phyloP scores from a whole-genome alignment of 2,797 vertebrate species.

The Danio kyathit region DNA sequence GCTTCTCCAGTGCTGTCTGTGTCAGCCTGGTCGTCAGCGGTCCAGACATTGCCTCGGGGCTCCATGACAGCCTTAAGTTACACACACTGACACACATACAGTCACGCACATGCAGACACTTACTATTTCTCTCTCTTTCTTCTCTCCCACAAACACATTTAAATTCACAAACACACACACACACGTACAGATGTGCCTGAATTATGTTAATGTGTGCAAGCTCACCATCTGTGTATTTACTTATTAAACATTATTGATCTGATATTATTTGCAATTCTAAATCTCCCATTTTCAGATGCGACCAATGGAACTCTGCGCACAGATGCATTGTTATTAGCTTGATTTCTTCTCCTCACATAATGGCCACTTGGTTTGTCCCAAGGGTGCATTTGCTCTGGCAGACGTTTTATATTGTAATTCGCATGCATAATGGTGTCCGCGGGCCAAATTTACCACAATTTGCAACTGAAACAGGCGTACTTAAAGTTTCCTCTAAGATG shows the following conservation, averaged over 20 bases:
- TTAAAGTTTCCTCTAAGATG: constrained; percentile 3
- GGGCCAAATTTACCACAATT: constrained; percentile 8
- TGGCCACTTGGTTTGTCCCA: constrained; percentile 1
- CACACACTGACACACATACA: constrained; percentile 14
- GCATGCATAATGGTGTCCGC: constrained; percentile 18
- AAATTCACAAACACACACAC: neutral
- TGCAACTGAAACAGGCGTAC: constrained; percentile 3
- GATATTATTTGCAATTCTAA: constrained; percentile 37
- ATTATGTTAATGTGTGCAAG: constrained; percentile 26
- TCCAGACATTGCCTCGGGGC: constrained; percentile 59
- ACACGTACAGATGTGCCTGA: constrained; percentile 29
- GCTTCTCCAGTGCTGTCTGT: constrained; percentile 45
- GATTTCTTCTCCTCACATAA: constrained; percentile 19
- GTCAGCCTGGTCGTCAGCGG: constrained; percentile 51
- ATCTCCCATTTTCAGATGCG: constrained; percentile 15
- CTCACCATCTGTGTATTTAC: constrained; percentile 43
- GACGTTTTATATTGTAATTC: constrained; percentile 18
- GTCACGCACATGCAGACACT: constrained; percentile 28
- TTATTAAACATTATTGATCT: constrained; percentile 42
- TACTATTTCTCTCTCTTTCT: neutral
- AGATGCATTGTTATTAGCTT: constrained; percentile 10
- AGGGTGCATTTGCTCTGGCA: constrained; percentile 13
- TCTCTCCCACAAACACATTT: neutral
- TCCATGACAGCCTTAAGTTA: constrained; percentile 34
- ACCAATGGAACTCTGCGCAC: constrained; percentile 1